phyloP scores from a whole-genome alignment of 2,797 vertebrate genomes.

The Crocodylus rhombifer region DNA sequence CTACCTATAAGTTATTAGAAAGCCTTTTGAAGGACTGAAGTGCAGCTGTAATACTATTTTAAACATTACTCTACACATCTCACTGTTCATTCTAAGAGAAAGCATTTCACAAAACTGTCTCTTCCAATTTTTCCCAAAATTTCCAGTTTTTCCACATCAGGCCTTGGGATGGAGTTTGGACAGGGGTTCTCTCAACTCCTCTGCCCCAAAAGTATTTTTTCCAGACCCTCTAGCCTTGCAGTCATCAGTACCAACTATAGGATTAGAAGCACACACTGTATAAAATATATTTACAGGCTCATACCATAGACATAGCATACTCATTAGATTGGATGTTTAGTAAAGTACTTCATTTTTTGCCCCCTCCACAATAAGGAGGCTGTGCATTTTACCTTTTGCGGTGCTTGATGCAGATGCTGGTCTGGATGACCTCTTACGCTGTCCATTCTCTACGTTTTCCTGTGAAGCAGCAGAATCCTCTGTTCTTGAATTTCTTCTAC shows the following conservation, averaged over 20 bases:
- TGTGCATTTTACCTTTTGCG: conserved; percentile 81
- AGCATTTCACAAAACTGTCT: too few species aligned
- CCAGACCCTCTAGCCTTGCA: too few species aligned
- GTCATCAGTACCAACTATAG: neutral
- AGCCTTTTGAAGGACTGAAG: too few species aligned
- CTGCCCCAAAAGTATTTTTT: too few species aligned
- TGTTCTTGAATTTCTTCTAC: conserved; percentile 93
- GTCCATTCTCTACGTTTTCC: conserved; percentile 89
- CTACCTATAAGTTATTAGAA: too few species aligned
- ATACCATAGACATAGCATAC: neutral
- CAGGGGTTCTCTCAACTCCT: too few species aligned
- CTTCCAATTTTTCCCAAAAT: too few species aligned
- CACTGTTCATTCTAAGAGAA: too few species aligned
- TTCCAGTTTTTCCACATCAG: too few species aligned
- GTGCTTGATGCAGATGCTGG: conserved; percentile 86
- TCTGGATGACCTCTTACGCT: conserved; percentile 92
- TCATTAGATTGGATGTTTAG: neutral
- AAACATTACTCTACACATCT: too few species aligned
- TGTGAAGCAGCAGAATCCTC: conserved; percentile 90
- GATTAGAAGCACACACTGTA: neutral
- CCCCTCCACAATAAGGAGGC: conserved; percentile 30
- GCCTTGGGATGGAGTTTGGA: too few species aligned
- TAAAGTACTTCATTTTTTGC: conserved; percentile 1
- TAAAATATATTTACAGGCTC: neutral
- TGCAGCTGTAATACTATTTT: too few species aligned